These are phyloP conservation scores for Astyanax mexicanus DNA, from an alignment of 2,797 vertebrate species.

Conservation along the genomic window DNA sequence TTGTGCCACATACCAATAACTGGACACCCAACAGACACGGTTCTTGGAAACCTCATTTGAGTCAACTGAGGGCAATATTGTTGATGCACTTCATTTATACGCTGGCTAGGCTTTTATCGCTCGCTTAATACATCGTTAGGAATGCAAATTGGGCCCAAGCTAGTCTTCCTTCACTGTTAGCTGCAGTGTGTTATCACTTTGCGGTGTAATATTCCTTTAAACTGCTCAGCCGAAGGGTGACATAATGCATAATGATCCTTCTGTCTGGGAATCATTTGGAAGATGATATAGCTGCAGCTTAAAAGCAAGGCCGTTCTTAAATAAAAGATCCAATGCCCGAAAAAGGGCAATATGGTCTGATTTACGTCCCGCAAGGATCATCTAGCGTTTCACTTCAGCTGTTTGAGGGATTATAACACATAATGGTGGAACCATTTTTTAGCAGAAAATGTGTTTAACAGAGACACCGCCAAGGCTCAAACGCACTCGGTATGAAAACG, in stretches of 20 bases:
- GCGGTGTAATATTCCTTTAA: slow-evolving; percentile 7
- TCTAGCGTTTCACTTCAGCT: slow-evolving; percentile 36
- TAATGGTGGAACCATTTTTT: slow-evolving; percentile 23
- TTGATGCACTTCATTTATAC: slow-evolving; percentile 4
- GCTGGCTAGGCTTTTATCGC: not conserved
- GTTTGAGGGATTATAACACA: slow-evolving; percentile 19
- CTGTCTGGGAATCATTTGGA: slow-evolving; percentile 6
- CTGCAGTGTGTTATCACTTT: not conserved
- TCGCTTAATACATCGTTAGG: not conserved
- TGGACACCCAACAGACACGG: not conserved
- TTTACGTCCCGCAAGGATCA: slow-evolving; percentile 7
- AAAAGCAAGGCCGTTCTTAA: slow-evolving; percentile 10
- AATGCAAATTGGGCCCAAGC: not conserved
- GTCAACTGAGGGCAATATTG: not conserved
- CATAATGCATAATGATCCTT: slow-evolving; percentile 8
- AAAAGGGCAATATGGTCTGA: slow-evolving; percentile 21
- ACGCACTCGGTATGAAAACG: not conserved
- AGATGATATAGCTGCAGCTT: slow-evolving; percentile 5
- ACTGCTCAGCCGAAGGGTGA: not conserved
- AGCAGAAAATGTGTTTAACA: slow-evolving; percentile 16
- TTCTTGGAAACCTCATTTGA: not conserved
- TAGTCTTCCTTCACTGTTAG: not conserved
- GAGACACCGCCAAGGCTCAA: not conserved
- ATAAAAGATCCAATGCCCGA: not conserved
- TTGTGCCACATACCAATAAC: not conserved